Percentiles rank a stretch among this genome's conserved stretches.
Evolutionary conservation across 2,113 vertebrate genomes (phyloP).

Genomic region (Burhinus oedicnemus): DNA sequence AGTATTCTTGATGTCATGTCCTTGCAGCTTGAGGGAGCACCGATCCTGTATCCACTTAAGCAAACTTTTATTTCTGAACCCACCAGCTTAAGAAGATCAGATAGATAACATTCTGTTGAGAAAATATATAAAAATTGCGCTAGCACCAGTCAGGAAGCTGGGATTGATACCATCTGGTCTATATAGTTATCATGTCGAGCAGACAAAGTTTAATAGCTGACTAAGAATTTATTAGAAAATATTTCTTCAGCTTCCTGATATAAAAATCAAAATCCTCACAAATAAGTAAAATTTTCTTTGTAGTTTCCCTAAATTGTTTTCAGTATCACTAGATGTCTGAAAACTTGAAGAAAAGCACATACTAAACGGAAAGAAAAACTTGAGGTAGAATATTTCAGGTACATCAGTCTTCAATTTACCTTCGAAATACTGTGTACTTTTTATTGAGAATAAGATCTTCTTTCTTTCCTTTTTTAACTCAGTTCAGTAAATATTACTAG

Average conservation of each 20-base stretch:
- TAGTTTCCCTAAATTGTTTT: not conserved
- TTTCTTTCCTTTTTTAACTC: not conserved
- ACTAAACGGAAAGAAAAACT: not conserved
- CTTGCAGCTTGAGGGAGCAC: not conserved
- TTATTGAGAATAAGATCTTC: not conserved
- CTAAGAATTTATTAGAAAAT: not conserved
- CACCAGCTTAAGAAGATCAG: not conserved
- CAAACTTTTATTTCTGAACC: not conserved
- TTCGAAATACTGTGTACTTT: not conserved
- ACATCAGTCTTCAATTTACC: not conserved
- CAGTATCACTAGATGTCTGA: not conserved
- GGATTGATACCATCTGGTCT: not conserved
- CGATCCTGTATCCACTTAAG: not conserved
- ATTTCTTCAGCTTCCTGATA: not conserved
- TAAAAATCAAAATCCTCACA: not conserved
- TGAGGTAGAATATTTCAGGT: not conserved
- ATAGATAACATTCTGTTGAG: not conserved
- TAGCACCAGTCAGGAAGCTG: not conserved
- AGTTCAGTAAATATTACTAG: constrained; percentile 4
- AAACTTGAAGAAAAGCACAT: not conserved
- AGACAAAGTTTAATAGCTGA: not conserved
- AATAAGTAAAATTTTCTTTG: not conserved
- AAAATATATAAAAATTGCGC: not conserved
- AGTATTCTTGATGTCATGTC: not conserved
- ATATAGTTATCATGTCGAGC: not conserved